These are phyloP conservation scores for Gerris lacustris DNA, from an alignment of 2,888 invertebrate species.

Conservation along the genomic window DNA sequence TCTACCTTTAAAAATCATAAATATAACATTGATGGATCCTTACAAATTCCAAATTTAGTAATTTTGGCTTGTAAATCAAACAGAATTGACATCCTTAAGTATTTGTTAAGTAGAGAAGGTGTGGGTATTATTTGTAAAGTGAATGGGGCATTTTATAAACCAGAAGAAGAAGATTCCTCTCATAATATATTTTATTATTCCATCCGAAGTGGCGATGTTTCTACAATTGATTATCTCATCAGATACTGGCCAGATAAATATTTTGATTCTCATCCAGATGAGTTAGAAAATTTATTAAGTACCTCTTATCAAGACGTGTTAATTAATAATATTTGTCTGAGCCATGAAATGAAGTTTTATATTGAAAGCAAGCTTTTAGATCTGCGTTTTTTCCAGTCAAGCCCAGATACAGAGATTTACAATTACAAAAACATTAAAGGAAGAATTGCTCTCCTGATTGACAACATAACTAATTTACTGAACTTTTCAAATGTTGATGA, in stretches of 20 bases:
- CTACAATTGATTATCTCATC: constrained; percentile 27
- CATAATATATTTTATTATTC: constrained; percentile 31
- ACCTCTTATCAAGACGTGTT: constrained; percentile 28
- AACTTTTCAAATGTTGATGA: constrained; percentile 20
- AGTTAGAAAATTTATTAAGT: constrained; percentile 28
- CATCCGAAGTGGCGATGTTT: constrained; percentile 26
- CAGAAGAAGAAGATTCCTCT: constrained; percentile 18
- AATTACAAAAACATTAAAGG: neutral
- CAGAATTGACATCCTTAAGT: neutral
- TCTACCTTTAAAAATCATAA: neutral
- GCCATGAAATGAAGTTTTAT: constrained; percentile 23
- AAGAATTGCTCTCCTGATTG: neutral
- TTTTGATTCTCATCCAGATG: constrained; percentile 15
- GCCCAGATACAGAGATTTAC: neutral
- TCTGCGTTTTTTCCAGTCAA: neutral
- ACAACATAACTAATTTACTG: constrained; percentile 6
- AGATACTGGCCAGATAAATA: constrained; percentile 22
- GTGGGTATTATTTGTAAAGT: neutral
- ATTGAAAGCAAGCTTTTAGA: neutral
- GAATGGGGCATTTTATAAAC: neutral
- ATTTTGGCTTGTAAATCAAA: constrained; percentile 6
- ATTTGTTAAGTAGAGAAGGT: neutral
- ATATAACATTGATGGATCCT: neutral
- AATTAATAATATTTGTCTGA: constrained; percentile 26
- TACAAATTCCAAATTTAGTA: neutral